Conservation (phyloP, 1,140 invertebrate species). For the Micrasema longulum region DNA sequence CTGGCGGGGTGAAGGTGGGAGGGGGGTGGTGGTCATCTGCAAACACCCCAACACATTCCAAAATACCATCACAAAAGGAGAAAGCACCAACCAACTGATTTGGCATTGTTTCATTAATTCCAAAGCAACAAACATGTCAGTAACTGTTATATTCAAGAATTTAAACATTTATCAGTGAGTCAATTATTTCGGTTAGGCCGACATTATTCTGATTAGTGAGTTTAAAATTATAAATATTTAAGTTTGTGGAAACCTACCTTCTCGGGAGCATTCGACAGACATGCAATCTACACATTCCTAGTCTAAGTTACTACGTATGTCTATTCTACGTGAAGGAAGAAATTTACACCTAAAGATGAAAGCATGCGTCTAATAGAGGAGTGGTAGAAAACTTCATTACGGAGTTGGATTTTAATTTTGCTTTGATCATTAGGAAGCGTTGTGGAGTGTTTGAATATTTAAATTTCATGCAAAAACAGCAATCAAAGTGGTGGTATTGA, state of each 20-base stretch:
- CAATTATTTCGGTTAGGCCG: no score
- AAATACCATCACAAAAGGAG: constrained; percentile 60
- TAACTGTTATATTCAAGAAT: no score
- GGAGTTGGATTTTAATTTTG: constrained; percentile 2
- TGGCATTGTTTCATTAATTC: constrained; percentile 7
- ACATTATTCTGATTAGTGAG: constrained; percentile 23
- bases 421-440: constrained; percentile 6
- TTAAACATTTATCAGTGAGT: no score
- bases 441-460: no score
- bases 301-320: background rate
- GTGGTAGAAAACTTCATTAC: background rate
- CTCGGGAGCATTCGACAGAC: constrained; percentile 5
- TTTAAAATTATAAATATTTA: constrained; percentile 23
- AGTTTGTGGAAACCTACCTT: constrained; percentile 24
- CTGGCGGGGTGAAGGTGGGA: constrained; percentile 95
- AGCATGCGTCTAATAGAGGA: constrained; percentile 11
- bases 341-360: background rate
- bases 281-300: constrained; percentile 20
- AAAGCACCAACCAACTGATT: constrained; percentile 24
- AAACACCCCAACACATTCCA: constrained; percentile 79
- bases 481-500: no score
- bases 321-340: constrained; percentile 11
- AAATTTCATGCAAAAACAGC: no score
- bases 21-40: constrained; percentile 94
- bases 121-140: constrained; percentile 2